phyloP scores from a whole-genome alignment of 2,888 invertebrate genomes.

The Tricholauxania praeusta region DNA sequence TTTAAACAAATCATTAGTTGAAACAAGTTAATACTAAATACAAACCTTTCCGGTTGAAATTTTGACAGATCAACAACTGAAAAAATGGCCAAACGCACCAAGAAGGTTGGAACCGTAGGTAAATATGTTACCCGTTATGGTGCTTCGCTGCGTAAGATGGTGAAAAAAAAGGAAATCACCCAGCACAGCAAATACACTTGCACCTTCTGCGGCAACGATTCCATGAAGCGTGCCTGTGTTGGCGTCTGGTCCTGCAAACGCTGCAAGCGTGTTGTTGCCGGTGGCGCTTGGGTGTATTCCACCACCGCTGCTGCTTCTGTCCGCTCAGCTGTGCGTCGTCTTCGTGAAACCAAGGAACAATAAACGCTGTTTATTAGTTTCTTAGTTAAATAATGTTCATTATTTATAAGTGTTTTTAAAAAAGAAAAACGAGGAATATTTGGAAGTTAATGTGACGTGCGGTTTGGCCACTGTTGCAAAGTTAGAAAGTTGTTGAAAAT shows the following conservation, averaged over 20 bases:
- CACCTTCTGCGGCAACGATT: conserved; percentile 99
- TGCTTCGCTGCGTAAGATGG: conserved; percentile 99
- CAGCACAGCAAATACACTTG: conserved; percentile 99
- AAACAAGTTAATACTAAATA: too few relatives aligned
- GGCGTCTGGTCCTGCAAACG: conserved; percentile 99
- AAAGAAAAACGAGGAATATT: conserved; percentile 30
- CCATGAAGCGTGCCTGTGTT: conserved; percentile 97
- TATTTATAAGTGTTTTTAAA: conserved; percentile 37
- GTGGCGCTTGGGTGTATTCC: conserved; percentile 99
- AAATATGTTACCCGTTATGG: conserved; percentile 99
- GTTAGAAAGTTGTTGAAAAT: neutral
- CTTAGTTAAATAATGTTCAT: conserved; percentile 32
- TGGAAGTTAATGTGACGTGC: conserved; percentile 41
- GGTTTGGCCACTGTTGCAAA: conserved; percentile 40
- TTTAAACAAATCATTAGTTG: too few relatives aligned
- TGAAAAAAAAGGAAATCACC: conserved; percentile 99
- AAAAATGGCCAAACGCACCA: conserved; percentile 93
- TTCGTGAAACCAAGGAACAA: conserved; percentile 81
- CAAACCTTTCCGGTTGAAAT: conserved; percentile 68
- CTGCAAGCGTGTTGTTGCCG: conserved; percentile 96
- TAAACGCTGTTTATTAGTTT: conserved; percentile 53
- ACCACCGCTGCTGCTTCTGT: conserved; percentile 98
- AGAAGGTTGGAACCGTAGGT: conserved; percentile 99
- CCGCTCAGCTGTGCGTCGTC: conserved; percentile 95
- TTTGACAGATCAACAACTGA: conserved; percentile 66